These are phyloP conservation scores for Andricus curvator DNA, from an alignment of 2,888 invertebrate genomes.

Conservation along the genomic window DNA sequence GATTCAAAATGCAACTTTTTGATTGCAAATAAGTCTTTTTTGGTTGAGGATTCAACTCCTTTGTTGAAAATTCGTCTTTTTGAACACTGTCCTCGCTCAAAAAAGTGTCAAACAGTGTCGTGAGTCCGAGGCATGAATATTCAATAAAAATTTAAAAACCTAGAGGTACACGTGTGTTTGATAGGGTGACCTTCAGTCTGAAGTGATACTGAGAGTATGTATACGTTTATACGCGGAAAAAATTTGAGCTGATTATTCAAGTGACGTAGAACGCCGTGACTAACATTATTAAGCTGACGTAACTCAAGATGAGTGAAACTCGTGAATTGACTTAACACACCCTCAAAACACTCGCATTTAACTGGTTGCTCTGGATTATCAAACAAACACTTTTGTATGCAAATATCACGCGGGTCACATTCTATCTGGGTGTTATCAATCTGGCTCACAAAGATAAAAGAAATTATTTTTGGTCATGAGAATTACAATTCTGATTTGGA, in stretches of 20 bases:
- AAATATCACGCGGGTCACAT: neutral
- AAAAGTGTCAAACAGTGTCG: too few species aligned
- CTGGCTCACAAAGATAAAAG: neutral
- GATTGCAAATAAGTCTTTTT: too few species aligned
- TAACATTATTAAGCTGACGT: slow-evolving; percentile 16
- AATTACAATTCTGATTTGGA: too few species aligned
- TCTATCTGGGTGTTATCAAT: neutral
- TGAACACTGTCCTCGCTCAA: too few species aligned
- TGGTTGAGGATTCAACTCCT: too few species aligned
- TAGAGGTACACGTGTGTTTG: neutral
- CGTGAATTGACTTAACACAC: neutral
- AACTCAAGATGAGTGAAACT: slow-evolving; percentile 9
- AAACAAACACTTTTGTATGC: neutral
- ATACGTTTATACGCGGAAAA: neutral
- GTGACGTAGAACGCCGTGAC: slow-evolving; percentile 10
- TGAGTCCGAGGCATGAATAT: neutral
- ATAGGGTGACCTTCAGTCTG: slow-evolving; percentile 4
- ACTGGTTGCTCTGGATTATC: slow-evolving; percentile 13
- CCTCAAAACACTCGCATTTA: slow-evolving; percentile 29
- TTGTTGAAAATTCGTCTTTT: too few species aligned
- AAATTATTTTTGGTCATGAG: neutral
- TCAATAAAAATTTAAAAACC: too few species aligned
- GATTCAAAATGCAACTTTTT: too few species aligned
- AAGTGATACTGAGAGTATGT: slow-evolving; percentile 3
- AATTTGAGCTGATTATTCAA: slow-evolving; percentile 5